Conservation (phyloP, 37 sponge, comb jelly and placozoan species). For the Cladorhizidae sp. region DNA sequence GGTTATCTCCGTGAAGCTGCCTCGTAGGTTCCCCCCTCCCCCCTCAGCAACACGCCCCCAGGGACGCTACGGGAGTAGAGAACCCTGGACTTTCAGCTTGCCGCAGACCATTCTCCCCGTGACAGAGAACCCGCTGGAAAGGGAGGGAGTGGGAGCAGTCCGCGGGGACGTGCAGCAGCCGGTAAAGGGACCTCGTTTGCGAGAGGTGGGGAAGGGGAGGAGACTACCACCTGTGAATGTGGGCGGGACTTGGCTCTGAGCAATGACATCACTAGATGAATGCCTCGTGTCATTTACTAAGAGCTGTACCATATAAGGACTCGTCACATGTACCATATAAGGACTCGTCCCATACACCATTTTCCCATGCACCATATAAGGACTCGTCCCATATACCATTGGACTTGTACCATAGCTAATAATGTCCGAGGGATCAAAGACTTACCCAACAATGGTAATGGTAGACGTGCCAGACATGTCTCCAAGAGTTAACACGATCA, state of each 20-base stretch:
- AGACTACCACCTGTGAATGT: neutral
- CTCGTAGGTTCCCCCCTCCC: constrained; percentile 1
- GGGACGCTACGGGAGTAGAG: constrained; percentile 1
- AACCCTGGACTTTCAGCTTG: constrained; percentile 15
- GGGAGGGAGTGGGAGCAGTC: neutral
- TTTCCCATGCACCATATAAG: too few relatives aligned
- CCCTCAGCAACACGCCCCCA: neutral
- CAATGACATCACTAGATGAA: neutral
- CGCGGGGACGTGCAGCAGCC: too few relatives aligned
- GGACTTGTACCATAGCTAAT: too few relatives aligned
- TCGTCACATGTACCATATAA: too few relatives aligned
- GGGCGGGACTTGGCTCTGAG: neutral
- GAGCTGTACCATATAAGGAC: too few relatives aligned
- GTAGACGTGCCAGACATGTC: too few relatives aligned
- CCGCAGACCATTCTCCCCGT: constrained; percentile 17
- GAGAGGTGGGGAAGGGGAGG: neutral
- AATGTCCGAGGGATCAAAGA: too few relatives aligned
- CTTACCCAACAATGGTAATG: too few relatives aligned
- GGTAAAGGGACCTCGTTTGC: neutral
- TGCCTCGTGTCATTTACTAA: too few relatives aligned
- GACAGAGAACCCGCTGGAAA: constrained; percentile 26
- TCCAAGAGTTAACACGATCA: too few relatives aligned
- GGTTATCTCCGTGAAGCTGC: constrained; percentile 14
- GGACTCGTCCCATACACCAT: too few relatives aligned
- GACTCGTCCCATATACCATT: too few relatives aligned